These are phyloP conservation scores for Aurelia coerulea DNA, from an alignment of 30 jellyfish, hydroid and myxozoan genomes.

Conservation along the genomic window DNA sequence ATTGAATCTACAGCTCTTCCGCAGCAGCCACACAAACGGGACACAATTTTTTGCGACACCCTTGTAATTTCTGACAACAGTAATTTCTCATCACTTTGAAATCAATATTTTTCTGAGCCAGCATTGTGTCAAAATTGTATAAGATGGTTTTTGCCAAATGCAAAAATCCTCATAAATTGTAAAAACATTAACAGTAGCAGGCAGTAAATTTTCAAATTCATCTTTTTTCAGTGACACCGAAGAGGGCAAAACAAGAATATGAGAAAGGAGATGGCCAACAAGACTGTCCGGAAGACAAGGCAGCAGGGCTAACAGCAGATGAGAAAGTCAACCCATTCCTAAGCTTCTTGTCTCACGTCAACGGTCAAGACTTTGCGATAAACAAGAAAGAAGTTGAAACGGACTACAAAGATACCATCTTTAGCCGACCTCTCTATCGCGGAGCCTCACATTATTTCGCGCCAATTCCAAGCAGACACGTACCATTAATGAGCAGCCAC, in stretches of 20 bases:
- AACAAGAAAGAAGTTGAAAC: constrained; percentile 4
- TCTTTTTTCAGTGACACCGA: constrained; percentile 5
- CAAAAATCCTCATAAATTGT: too few species aligned
- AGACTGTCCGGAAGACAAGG: neutral
- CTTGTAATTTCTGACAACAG: too few species aligned
- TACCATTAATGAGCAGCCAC: constrained; percentile 5
- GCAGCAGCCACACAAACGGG: too few species aligned
- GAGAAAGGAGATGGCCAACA: neutral
- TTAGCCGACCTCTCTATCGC: constrained; percentile 47
- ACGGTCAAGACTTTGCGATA: constrained; percentile 11
- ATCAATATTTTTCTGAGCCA: too few species aligned
- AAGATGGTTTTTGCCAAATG: too few species aligned
- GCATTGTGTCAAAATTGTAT: too few species aligned
- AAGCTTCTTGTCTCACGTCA: constrained; percentile 42
- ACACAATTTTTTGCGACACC: too few species aligned
- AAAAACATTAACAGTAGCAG: too few species aligned
- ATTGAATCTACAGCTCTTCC: too few species aligned
- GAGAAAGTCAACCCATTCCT: constrained; percentile 61
- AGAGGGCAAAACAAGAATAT: neutral
- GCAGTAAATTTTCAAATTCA: too few species aligned
- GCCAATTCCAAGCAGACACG: constrained; percentile 53
- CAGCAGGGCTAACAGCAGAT: neutral
- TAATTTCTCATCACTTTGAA: too few species aligned
- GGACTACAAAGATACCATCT: constrained; percentile 21
- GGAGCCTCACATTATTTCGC: constrained; percentile 46